phyloP scores from a whole-genome alignment of 2,888 invertebrate species.

The Neoscelio sp. region DNA sequence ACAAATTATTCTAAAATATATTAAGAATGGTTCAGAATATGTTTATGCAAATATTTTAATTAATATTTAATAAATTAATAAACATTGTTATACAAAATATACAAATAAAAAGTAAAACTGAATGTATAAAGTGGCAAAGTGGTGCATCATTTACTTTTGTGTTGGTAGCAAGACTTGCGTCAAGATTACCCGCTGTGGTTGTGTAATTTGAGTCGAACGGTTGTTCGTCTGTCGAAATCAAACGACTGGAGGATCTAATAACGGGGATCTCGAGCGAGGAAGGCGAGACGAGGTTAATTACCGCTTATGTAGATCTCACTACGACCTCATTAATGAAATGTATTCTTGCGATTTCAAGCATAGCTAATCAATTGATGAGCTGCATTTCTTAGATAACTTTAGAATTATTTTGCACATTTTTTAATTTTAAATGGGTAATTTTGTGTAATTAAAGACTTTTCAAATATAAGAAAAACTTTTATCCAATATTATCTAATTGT shows the following conservation, averaged over 20 bases:
- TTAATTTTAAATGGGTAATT: too few species aligned
- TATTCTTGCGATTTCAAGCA: constrained; percentile 41
- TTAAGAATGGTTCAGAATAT: too few species aligned
- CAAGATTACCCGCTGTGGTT: constrained; percentile 57
- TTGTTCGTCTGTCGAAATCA: constrained; percentile 61
- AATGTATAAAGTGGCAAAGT: neutral
- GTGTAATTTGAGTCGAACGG: constrained; percentile 59
- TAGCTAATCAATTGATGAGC: constrained; percentile 35
- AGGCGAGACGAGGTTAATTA: constrained; percentile 62
- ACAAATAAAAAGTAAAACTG: too few species aligned
- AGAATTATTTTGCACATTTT: too few species aligned
- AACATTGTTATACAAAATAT: too few species aligned
- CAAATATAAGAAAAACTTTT: too few species aligned
- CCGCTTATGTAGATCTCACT: constrained; percentile 57
- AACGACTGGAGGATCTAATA: constrained; percentile 55
- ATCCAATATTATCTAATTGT: too few species aligned
- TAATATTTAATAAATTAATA: too few species aligned
- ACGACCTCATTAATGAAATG: constrained; percentile 55
- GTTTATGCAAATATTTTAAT: too few species aligned
- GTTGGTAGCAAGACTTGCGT: constrained; percentile 28
- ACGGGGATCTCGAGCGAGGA: constrained; percentile 51
- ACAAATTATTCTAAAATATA: too few species aligned
- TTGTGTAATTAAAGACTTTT: too few species aligned
- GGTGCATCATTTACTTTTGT: constrained; percentile 26
- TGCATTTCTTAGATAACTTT: constrained; percentile 31